phyloP scores from a whole-genome alignment of 2,797 vertebrate species.

The Micromesistius poutassou region DNA sequence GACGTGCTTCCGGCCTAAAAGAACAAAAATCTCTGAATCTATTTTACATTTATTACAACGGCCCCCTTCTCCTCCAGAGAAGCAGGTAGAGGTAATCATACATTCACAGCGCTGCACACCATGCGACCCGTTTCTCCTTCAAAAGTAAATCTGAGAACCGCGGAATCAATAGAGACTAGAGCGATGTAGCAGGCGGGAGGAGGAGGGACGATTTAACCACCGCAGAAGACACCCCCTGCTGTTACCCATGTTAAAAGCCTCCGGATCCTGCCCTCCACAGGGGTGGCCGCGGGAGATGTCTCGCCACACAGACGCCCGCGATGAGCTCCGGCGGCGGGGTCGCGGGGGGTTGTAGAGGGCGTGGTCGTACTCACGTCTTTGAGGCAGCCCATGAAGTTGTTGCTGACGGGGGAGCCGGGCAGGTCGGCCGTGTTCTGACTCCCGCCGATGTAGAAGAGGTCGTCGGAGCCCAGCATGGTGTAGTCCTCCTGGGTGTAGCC shows the following conservation, averaged over 20 bases:
- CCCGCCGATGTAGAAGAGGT: conserved; percentile 95
- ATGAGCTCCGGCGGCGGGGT: conserved; percentile 32
- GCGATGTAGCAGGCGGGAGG: neutral
- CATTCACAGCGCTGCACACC: neutral
- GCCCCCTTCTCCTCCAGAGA: neutral
- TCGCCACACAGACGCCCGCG: neutral
- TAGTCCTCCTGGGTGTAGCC: conserved; percentile 97
- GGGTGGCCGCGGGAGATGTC: too few species aligned
- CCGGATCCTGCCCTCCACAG: neutral
- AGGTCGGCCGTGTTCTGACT: conserved; percentile 92
- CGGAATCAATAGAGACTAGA: neutral
- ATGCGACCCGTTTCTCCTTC: neutral
- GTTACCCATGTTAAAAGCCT: neutral
- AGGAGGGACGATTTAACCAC: neutral
- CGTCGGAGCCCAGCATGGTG: conserved; percentile 94
- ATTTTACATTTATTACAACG: neutral
- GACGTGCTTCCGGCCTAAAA: neutral
- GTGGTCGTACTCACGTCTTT: conserved; percentile 85
- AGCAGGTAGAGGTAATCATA: neutral
- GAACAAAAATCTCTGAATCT: neutral
- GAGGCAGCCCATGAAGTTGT: conserved; percentile 97
- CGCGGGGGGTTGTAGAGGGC: too few species aligned
- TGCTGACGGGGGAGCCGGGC: conserved; percentile 92
- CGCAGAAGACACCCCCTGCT: neutral
- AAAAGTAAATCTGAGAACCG: neutral